Base-by-base conservation (phyloP, 2,797 vertebrate species). In the Melanotaenia maccullochi region DNA sequence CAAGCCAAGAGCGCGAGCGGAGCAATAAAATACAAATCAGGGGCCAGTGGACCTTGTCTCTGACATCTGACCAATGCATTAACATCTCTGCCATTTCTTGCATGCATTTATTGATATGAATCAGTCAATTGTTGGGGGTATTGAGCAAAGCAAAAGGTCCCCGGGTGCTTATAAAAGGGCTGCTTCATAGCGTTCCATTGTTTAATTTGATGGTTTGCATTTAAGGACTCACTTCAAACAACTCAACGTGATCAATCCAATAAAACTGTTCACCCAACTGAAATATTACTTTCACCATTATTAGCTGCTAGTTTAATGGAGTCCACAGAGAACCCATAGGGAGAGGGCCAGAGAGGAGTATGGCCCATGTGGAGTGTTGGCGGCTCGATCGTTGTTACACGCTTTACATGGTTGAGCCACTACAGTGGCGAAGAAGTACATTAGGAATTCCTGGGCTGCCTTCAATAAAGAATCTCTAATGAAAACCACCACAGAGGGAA, bases 401-500 rank as follows among this genome's bases (percentile, higher is more conserved):
- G 75, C 83, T 91, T 88, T 89, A 44, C 83, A 83, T 82, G 84
- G 89, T 91, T 88, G 87, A 93, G 90, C 92, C 93, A 94, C 93
- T 90, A 90, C 85, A 91, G 90, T 91, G 93, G 91, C 89, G 72
- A 80, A 90, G 82, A 85, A 93, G 91, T 92, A 88, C 90, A 93
- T 93, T 89, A 92, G 79, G 88, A 92, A 94, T 93, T 93, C 91
- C 89, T 91, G 83, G 88, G 89, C 93, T 93, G 93, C 89, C 88
- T 93, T 92, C 92, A 94, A 93, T 94, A 92, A 94, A 91, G 83
- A 65, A 77, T 69, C 82, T 76, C 78, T 94, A 94, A 94, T 94
- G 89, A 94, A 94, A 94, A 95, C 90, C 94, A 94, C 85, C 54
- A 75, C 83, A 66, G 24, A 60, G 58, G 61, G 71, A 78, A 75